A percentile compares a stretch with the other conserved stretches of the same genome.
phyloP scores from a whole-genome alignment of 2,797 vertebrate genomes.

The Lates japonicus region DNA sequence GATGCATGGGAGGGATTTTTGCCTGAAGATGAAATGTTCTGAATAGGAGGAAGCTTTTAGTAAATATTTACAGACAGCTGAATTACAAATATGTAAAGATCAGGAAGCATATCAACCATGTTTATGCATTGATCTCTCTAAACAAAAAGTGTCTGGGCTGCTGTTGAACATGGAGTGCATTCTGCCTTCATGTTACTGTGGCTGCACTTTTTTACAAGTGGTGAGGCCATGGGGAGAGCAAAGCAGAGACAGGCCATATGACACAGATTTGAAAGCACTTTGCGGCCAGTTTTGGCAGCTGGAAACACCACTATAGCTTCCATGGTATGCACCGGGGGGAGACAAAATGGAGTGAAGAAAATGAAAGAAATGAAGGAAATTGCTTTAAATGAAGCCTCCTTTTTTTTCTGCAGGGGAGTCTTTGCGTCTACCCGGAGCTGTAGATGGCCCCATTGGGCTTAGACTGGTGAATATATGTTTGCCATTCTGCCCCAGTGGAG shows the following conservation, averaged over 20 bases:
- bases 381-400: constrained; percentile 59
- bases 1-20: constrained; percentile 28
- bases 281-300: constrained; percentile 74
- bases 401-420: constrained; percentile 34
- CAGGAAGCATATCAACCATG: constrained; percentile 40
- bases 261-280: constrained; percentile 78
- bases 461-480: constrained; percentile 34
- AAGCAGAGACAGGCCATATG: constrained; percentile 64
- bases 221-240: constrained; percentile 46
- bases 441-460: constrained; percentile 34
- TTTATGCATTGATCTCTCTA: constrained; percentile 41
- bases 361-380: constrained; percentile 64
- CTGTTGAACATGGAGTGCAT: constrained; percentile 35
- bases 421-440: constrained; percentile 39
- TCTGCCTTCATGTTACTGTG: constrained; percentile 35
- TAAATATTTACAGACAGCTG: constrained; percentile 69
- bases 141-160: constrained; percentile 25
- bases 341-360: constrained; percentile 66
- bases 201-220: constrained; percentile 46
- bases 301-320: constrained; percentile 66
- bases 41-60: constrained; percentile 66
- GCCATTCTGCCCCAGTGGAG: constrained; percentile 38
- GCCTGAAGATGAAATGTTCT: constrained; percentile 45
- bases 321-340: constrained; percentile 57
- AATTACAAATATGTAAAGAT: constrained; percentile 62